phyloP scores from a whole-genome alignment of 2,797 vertebrate genomes.

The Pseudomugil tenellus region DNA sequence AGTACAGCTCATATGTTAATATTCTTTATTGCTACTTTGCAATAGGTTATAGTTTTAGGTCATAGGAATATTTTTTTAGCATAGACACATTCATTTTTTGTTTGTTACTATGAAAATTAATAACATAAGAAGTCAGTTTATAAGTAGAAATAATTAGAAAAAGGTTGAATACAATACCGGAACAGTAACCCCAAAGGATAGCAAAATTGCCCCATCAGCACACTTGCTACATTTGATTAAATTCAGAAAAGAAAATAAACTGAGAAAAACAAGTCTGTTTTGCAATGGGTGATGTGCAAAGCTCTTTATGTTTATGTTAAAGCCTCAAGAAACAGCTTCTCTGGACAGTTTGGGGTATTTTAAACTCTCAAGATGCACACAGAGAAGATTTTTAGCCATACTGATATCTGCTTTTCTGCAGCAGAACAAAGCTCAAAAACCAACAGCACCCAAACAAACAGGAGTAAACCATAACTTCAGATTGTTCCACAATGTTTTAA shows the following conservation, averaged over 20 bases:
- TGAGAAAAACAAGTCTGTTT: not conserved
- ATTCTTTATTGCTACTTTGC: slow-evolving; percentile 3
- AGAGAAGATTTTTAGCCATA: too few relatives aligned
- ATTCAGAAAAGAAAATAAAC: not conserved
- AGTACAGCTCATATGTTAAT: slow-evolving; percentile 20
- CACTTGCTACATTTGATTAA: not conserved
- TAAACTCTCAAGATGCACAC: too few relatives aligned
- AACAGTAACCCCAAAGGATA: not conserved
- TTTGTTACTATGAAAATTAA: not conserved
- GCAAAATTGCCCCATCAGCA: slow-evolving; percentile 7
- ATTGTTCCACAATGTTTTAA: too few relatives aligned
- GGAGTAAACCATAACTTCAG: too few relatives aligned
- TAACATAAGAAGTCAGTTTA: not conserved
- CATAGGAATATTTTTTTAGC: slow-evolving; percentile 2
- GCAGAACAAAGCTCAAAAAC: too few relatives aligned
- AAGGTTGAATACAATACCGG: not conserved
- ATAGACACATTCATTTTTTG: not conserved
- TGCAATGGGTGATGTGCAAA: not conserved
- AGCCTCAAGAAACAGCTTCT: not conserved
- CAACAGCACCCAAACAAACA: too few relatives aligned
- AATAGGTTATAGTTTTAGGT: not conserved
- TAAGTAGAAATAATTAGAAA: not conserved
- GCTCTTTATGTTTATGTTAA: too few relatives aligned
- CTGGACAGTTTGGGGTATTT: not conserved
- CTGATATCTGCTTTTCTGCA: too few relatives aligned